These are phyloP conservation scores for Crotophaga sulcirostris DNA, from an alignment of 2,113 vertebrate species.

Conservation along the genomic window DNA sequence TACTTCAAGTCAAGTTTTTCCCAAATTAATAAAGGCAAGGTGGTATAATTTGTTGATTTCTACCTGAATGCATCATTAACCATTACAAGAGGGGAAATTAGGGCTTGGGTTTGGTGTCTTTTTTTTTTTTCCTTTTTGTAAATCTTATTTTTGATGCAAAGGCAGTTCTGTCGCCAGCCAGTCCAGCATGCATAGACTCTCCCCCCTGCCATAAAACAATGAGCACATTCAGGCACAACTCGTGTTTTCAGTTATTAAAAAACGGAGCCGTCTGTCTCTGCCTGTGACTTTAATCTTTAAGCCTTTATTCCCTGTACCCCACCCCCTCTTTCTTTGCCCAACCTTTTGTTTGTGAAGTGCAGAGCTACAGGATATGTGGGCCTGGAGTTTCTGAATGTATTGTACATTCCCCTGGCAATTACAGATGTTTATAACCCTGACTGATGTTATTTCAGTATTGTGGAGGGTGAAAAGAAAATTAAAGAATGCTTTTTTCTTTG, in stretches of 20 bases:
- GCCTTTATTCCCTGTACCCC: conserved; percentile 77
- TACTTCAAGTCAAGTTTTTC: not conserved
- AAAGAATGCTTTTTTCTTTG: not conserved
- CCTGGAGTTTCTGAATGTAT: conserved; percentile 66
- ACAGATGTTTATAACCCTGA: conserved; percentile 68
- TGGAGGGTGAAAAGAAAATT: conserved; percentile 33
- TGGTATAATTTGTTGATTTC: conserved; percentile 31
- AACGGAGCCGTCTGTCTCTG: conserved; percentile 83
- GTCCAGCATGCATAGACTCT: conserved; percentile 73
- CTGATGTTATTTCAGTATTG: conserved; percentile 65
- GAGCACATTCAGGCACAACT: conserved; percentile 83
- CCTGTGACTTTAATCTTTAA: conserved; percentile 85
- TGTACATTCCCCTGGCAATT: conserved; percentile 68
- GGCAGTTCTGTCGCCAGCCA: conserved; percentile 79
- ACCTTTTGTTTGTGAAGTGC: conserved; percentile 79
- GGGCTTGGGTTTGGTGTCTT: not conserved
- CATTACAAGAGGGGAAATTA: conserved; percentile 24
- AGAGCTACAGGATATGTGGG: conserved; percentile 71
- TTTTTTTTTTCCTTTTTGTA: not conserved
- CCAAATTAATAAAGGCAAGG: not conserved
- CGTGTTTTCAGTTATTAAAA: conserved; percentile 87
- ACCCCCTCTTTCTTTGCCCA: conserved; percentile 69
- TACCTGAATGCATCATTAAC: conserved; percentile 63
- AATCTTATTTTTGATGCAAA: conserved; percentile 75
- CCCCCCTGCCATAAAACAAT: conserved; percentile 77